Evolutionary conservation across 2,797 vertebrate genomes (phyloP).

Genomic region (Protosalanx chinensis): DNA sequence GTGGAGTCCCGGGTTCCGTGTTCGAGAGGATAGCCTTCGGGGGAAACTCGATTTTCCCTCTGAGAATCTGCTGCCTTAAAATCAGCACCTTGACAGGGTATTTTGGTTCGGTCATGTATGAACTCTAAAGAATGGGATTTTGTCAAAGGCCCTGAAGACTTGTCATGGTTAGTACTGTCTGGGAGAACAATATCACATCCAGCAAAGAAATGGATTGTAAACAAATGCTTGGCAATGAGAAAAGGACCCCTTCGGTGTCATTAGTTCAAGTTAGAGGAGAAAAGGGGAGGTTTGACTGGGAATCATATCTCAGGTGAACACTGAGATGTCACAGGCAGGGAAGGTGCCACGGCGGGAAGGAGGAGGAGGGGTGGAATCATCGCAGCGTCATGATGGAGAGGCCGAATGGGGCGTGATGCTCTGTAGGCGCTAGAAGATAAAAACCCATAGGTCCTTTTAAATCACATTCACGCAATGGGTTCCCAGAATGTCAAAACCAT

Average conservation of each 20-base stretch:
- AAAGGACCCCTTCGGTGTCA: slow-evolving; percentile 39
- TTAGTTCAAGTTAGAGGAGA: slow-evolving; percentile 55
- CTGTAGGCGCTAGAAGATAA: background rate
- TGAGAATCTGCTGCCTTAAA: slow-evolving; percentile 46
- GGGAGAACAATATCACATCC: slow-evolving; percentile 56
- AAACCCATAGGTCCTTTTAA: background rate
- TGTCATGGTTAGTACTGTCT: slow-evolving; percentile 57
- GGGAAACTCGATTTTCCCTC: slow-evolving; percentile 5
- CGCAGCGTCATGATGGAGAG: slow-evolving; percentile 1
- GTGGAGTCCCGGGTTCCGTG: background rate
- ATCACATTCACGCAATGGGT: slow-evolving; percentile 3
- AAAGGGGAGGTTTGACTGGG: slow-evolving; percentile 44
- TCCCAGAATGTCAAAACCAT: background rate
- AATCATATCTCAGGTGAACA: slow-evolving; percentile 49
- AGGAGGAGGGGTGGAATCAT: background rate
- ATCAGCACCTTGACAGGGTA: slow-evolving; percentile 51
- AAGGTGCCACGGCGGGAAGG: background rate
- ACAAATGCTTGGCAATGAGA: slow-evolving; percentile 44
- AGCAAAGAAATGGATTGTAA: slow-evolving; percentile 49
- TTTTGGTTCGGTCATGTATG: slow-evolving; percentile 48
- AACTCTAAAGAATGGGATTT: slow-evolving; percentile 36
- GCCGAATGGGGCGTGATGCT: background rate
- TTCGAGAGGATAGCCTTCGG: background rate
- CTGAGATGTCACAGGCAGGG: slow-evolving; percentile 32
- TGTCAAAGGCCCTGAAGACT: slow-evolving; percentile 50